These are phyloP conservation scores for Styela plicata DNA, from an alignment of 23 tunicate species.

Conservation along the genomic window DNA sequence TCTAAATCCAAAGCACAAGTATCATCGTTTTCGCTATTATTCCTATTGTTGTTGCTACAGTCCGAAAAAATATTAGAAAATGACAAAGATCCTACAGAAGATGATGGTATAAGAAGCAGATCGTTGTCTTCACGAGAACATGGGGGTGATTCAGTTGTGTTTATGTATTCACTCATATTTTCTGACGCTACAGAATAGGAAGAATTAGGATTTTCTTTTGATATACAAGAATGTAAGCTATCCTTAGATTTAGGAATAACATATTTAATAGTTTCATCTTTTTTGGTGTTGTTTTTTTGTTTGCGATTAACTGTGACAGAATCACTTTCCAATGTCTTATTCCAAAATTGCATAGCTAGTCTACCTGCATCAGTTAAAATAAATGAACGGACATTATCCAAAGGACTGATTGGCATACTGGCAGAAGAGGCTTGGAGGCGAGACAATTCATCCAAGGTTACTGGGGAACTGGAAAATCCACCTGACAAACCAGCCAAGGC, in stretches of 20 bases:
- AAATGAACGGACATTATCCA: slow-evolving; percentile 11
- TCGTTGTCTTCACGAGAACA: not conserved
- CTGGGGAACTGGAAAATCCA: not conserved
- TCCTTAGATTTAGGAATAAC: not conserved
- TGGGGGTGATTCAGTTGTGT: not conserved
- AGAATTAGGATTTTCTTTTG: not conserved
- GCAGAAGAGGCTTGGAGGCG: not conserved
- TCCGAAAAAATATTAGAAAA: not conserved
- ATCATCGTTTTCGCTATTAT: not conserved
- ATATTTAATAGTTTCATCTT: not conserved
- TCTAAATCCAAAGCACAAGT: slow-evolving; percentile 1
- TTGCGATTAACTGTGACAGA: not conserved
- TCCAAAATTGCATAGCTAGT: slow-evolving; percentile 22
- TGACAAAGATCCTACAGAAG: not conserved
- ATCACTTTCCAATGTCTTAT: not conserved
- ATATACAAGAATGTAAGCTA: not conserved
- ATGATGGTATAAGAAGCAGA: not conserved
- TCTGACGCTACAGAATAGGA: not conserved
- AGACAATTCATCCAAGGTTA: slow-evolving; percentile 15
- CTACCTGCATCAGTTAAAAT: slow-evolving; percentile 19
- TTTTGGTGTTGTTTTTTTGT: not conserved
- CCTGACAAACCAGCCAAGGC: not conserved
- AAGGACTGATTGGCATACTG: not conserved
- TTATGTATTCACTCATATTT: too few species aligned
- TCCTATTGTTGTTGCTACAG: not conserved